Conservation (phyloP, 2,113 vertebrate genomes). For the Varanus salvator region DNA sequence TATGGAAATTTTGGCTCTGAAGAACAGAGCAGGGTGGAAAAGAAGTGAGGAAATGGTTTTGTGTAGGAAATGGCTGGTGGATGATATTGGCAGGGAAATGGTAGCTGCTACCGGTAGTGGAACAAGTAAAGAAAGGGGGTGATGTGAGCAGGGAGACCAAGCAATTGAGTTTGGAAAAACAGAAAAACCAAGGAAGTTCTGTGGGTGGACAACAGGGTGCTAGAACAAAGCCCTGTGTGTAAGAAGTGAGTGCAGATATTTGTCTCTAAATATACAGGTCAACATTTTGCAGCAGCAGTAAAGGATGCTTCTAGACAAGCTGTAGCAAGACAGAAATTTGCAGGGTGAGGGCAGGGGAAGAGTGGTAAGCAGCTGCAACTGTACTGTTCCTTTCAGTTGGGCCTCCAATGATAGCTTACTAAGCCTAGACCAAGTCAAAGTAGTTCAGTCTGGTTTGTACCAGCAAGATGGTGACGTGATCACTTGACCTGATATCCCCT, state of each 20-base stretch:
- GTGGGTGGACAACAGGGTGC: neutral
- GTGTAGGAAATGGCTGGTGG: neutral
- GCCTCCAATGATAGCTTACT: neutral
- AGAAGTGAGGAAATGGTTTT: neutral
- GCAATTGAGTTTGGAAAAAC: neutral
- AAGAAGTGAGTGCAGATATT: neutral
- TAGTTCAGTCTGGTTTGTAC: constrained; percentile 11
- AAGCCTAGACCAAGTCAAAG: neutral
- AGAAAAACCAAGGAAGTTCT: neutral
- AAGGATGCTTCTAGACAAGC: neutral
- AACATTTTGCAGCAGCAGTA: neutral
- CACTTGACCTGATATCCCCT: neutral
- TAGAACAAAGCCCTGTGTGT: neutral
- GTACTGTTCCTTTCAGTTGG: neutral
- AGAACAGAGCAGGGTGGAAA: too few species aligned
- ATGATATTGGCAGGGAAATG: neutral
- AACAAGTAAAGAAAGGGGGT: neutral
- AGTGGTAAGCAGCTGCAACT: too few species aligned
- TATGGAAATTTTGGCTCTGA: neutral
- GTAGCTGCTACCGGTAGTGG: neutral
- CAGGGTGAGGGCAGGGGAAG: neutral
- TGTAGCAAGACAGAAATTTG: neutral
- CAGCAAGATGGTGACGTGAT: neutral
- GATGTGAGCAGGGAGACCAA: neutral
- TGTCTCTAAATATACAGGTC: neutral